Base-by-base conservation (phyloP, 1,140 invertebrate species). In the Camponotus vicinus region DNA sequence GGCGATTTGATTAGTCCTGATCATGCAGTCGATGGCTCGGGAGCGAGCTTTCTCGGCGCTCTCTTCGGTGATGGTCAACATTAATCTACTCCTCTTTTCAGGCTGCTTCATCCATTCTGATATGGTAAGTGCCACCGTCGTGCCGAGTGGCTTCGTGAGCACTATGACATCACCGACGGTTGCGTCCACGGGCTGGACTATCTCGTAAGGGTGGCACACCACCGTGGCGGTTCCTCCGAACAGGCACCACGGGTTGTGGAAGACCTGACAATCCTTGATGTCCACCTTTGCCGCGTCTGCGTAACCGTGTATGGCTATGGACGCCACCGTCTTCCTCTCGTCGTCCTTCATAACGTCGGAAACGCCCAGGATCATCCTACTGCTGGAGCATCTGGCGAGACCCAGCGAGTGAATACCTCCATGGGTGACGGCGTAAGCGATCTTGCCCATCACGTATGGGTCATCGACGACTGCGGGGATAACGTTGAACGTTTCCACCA, bases 381-480 rank as follows among this genome's bases (percentile, higher is more conserved):
- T 96, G 90, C 96, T 96, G 92, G 96, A 96, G 88, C 95, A 96
- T 76, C 96, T 95, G 4, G 94, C 95, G 32, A 96, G 95, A 61
- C 96, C 96, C 95, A 96, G 95, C 1, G 96, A 96, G 90, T 96
- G 96, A 52, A 97, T 91, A 87, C 96, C 96, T 93, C 96, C 96
- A 18, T 96, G 90, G n/a, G 96, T 96, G 92, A 96, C 96, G 37
- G 96, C 95, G 93, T 96, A 96, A 15, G 96, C 95, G 61, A 97
- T 96, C 91, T 88, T 93, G 96, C 96, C 96, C 96, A 97, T 94
- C 86, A 97, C 95, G 88, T 97, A 97, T 32, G 97, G 97, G 91
- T 97, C 97, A 92, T 97, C 97, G 75, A 97, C 96, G 6, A 97
- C 90, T 18, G 97, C 97, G 92, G 97, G 97, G 88, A 97, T 96